Conservation (phyloP, 2,888 invertebrate genomes). For the Tachina grossa region DNA sequence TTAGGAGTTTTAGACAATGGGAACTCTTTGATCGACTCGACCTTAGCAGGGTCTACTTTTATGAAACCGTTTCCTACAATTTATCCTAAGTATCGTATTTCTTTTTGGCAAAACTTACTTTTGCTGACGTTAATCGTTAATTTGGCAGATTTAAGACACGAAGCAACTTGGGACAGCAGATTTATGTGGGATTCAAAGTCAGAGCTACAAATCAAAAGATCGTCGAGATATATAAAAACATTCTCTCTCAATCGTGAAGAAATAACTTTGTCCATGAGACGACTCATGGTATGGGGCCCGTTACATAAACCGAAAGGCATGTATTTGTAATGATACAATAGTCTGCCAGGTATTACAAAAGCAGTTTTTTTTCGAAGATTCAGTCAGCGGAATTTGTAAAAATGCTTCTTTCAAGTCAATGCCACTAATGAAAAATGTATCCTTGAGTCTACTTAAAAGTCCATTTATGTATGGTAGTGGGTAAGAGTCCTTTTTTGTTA, state of each 20-base stretch:
- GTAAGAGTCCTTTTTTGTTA: no score
- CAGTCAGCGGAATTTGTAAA: no score
- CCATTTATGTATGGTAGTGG: no score
- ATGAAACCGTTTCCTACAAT: neutral
- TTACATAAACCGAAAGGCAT: constrained; percentile 1
- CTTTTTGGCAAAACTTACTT: constrained; percentile 33
- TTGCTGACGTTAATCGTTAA: constrained; percentile 46
- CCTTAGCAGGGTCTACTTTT: neutral
- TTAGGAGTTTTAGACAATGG: neutral
- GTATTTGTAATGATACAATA: constrained; percentile 5
- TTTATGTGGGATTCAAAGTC: neutral
- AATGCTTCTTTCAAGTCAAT: no score
- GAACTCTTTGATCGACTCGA: neutral
- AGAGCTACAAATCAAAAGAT: neutral
- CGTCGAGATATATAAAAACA: neutral
- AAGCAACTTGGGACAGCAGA: neutral
- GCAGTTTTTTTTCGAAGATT: no score
- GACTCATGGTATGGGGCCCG: neutral
- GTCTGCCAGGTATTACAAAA: neutral
- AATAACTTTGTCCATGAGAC: neutral
- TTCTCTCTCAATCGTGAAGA: neutral
- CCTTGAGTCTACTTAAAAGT: no score
- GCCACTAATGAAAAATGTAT: no score
- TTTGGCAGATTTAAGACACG: neutral
- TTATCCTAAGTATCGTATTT: neutral